These are phyloP conservation scores for Grantiella picta DNA, from an alignment of 2,113 vertebrate species.

Conservation along the genomic window DNA sequence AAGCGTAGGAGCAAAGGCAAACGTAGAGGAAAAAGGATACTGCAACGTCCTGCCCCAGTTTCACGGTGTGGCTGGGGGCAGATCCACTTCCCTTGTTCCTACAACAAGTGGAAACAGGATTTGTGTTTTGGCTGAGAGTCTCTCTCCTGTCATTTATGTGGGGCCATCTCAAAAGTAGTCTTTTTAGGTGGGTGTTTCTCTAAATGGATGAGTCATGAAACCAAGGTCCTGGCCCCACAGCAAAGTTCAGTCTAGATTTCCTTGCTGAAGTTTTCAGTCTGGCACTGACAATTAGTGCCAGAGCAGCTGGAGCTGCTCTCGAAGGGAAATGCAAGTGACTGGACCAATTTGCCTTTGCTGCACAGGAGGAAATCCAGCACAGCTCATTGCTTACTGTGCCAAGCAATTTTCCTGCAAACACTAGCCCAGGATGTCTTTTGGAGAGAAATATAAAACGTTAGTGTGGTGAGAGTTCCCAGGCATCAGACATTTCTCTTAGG, in stretches of 20 bases:
- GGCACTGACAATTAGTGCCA: background rate
- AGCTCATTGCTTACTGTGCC: background rate
- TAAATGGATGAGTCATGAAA: slow-evolving; percentile 34
- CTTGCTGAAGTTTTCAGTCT: background rate
- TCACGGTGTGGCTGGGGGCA: background rate
- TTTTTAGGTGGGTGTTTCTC: background rate
- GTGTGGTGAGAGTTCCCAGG: background rate
- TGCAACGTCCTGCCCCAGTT: slow-evolving; percentile 45
- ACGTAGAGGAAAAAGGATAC: slow-evolving; percentile 64
- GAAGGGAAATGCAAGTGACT: slow-evolving; percentile 9
- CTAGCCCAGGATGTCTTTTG: background rate
- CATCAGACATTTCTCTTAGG: accelerated
- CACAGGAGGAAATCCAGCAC: slow-evolving; percentile 6
- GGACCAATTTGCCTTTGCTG: background rate
- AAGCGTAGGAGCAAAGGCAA: slow-evolving; percentile 48
- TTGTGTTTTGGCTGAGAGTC: slow-evolving; percentile 30
- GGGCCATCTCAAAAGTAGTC: background rate
- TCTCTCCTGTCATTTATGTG: background rate
- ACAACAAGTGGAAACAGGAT: slow-evolving; percentile 57
- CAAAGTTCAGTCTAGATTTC: slow-evolving; percentile 27
- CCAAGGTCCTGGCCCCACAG: slow-evolving; percentile 32
- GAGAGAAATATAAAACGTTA: background rate
- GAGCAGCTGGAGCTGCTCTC: background rate
- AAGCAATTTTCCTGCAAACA: background rate
- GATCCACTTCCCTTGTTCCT: slow-evolving; percentile 59